Base-by-base conservation (phyloP, 2,113 vertebrate genomes). In the Empidonax alnorum region DNA sequence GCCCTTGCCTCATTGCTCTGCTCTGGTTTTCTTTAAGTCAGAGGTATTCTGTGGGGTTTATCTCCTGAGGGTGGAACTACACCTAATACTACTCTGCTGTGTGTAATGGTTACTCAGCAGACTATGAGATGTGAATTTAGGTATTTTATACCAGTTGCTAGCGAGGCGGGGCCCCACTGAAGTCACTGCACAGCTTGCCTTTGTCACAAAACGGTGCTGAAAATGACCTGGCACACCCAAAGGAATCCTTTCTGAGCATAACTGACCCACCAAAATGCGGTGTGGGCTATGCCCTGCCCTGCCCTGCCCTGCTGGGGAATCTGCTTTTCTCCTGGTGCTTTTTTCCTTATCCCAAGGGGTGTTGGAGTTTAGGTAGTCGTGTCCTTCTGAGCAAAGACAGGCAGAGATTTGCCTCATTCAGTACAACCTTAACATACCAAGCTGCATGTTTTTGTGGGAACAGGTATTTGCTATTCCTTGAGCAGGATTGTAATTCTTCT, bases 401-500 rank as follows among this genome's bases (percentile, higher is more conserved):
- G 44, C 20, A 37, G 2, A 80, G 75, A 52, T 88, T 84, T 80
- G 67, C 67, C 47, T 91, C 33, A n/a, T 75, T 86, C 39, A 14
- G 15, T 25, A 33, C 28, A 75, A 8, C 47, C 91, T 71, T 72
- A 76, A 92, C 94, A 80, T 31, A 44, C 31, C 53, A 56, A 58
- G 28, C 5, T 56, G 58, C 49, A 18, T 44, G 55, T 78, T 31
- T 94, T 79, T 85, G 50, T 86, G 65, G 78, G 79, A 90, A 67
- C 71, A 76, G 87, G 89, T 84, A 89, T 95, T 94, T 6, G 6
- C 82, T 81, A 61, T 84, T 95, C 73, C 89, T 89, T 30, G 25
- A 67, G 76, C 84, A 71, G 66, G 88, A 66, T n/a, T 86, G 75
- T 69, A 94, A 91, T 94, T 96, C 83, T 89, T 95, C 93, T 81